These are phyloP conservation scores for Morpho deidamia DNA, from an alignment of 2,888 invertebrate species.

Conservation along the genomic window DNA sequence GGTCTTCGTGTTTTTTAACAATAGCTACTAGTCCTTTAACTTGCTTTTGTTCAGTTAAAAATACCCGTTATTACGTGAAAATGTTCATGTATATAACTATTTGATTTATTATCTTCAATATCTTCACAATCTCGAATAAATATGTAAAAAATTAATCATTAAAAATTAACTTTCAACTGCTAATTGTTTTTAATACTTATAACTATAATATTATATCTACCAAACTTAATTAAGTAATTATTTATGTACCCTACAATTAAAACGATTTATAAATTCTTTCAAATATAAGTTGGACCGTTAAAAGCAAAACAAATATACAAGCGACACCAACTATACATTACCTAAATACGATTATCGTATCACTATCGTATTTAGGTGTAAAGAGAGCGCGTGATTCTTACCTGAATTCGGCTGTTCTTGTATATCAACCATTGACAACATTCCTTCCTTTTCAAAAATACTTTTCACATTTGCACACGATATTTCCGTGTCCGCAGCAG, in stretches of 20 bases:
- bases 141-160: too few species aligned
- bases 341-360: constrained; percentile 39
- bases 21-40: constrained; percentile 29
- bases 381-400: constrained; percentile 51
- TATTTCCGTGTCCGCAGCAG: constrained; percentile 54
- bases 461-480: constrained; percentile 74
- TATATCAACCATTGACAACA: constrained; percentile 65
- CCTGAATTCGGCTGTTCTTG: constrained; percentile 74
- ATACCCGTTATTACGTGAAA: background rate
- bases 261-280: background rate
- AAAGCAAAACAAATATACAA: constrained; percentile 7
- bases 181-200: too few species aligned
- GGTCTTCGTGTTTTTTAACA: constrained; percentile 29
- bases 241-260: too few species aligned
- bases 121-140: too few species aligned
- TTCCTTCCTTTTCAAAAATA: constrained; percentile 71
- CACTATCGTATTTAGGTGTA: constrained; percentile 44
- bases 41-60: constrained; percentile 9
- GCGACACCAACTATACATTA: background rate
- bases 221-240: too few species aligned
- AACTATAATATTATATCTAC: too few species aligned
- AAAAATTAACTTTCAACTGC: too few species aligned
- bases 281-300: background rate
- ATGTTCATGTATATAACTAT: background rate
- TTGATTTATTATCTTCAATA: background rate